Base-by-base conservation (phyloP, 2,797 vertebrate genomes). In the Pseudochromis fuscus region DNA sequence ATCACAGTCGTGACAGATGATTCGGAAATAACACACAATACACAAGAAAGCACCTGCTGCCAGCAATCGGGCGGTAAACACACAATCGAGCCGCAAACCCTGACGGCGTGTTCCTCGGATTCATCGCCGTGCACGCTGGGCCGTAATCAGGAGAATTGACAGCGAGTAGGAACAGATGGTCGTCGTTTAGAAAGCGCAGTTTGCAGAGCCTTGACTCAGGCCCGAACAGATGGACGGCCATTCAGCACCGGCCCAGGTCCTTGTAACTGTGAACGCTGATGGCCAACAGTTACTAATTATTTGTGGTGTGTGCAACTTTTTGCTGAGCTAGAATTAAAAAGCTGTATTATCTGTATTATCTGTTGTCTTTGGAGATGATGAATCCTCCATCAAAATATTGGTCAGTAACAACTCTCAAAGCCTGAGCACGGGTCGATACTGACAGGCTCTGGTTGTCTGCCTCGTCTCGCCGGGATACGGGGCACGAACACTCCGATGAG, bases 131-230 rank as follows among this genome's bases (percentile, higher is more conserved):
- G 68, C 79, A 75, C 3, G 60, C 67, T 73, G 82, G 51, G 73
- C 33, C 37, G 53, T 64, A 67, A 70, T 76, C 40, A 28, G 58
- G 57, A 63, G 15, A 72, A 70, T 58, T 48, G 58, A 79, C 31
- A 37, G 80, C 55, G 21, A 82, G 75, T 11, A 42, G 70, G 81
- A 87, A 80, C 91, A 92, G 90, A 92, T 90, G 89, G 92, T 74
- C 30, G 42, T 15, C n/a, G 31, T 84, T 85, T 77, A 62, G 60
- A 84, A 58, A 60, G 38, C 65, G 42, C 78, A 40, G 70, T 85
- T 67, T 73, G 73, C 75, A 46, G 67, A 75, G 79, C 67, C 71
- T 74, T 61, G 75, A 83, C 73, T 82, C 78, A 49, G 59, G 59
- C 67, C 28, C 50, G 53, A 89, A 72, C 91, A 90, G 87, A 91